Conservation (phyloP, 2,113 vertebrate species). For the Gallinago media region DNA sequence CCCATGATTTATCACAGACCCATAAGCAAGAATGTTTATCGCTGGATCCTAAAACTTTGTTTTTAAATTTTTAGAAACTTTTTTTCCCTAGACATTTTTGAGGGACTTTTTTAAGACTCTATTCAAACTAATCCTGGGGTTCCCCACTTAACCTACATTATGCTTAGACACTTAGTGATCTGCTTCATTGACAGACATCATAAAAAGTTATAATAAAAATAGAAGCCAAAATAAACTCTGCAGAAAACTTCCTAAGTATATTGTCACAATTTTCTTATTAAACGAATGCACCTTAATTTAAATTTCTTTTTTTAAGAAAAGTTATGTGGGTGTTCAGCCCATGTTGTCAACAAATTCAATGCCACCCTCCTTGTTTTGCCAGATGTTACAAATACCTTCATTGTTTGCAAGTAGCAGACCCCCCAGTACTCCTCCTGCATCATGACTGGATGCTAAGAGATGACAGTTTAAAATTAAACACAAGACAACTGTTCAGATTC, state of each 20-base stretch:
- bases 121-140: neutral
- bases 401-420: neutral
- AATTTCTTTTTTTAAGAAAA: neutral
- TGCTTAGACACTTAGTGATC: neutral
- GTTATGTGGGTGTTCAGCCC: neutral
- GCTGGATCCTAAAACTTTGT: neutral
- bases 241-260: neutral
- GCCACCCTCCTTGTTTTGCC: neutral
- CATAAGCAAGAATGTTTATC: neutral
- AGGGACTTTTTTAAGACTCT: neutral
- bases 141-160: neutral
- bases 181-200: accelerated
- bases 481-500: neutral
- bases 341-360: neutral
- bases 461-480: neutral
- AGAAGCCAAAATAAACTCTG: neutral
- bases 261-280: neutral
- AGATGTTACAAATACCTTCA: neutral
- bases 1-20: neutral
- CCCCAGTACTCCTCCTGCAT: neutral
- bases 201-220: neutral
- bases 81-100: too few species aligned
- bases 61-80: neutral
- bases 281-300: neutral
- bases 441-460: neutral